Evolutionary conservation across 2,888 invertebrate genomes (phyloP), one percentile per base, ranked within the genome.

Genomic region (Aporophyla nigra): DNA sequence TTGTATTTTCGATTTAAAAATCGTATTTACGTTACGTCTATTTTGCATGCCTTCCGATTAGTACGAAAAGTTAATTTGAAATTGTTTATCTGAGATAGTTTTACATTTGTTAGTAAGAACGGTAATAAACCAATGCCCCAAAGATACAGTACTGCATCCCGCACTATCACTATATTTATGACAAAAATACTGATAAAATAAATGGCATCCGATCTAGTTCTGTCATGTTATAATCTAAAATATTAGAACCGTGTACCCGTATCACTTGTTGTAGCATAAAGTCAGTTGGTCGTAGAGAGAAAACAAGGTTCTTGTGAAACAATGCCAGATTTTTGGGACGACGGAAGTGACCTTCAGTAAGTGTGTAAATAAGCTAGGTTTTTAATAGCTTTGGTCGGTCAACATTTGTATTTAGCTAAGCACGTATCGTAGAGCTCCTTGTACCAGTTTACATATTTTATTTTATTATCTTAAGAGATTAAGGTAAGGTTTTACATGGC

Each of bases 251-350:
- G 46, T 49, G 51, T 40, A 43, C 27, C 10, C 1, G 5, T 62
- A 21, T 65, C 49, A n/a, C 49, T 16, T 24, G 51, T 62, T 56
- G 14, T 75, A 82, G 66, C 80, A 33, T 3, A 6, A 6, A 21
- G 78, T 71, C 83, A 80, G 59, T 77, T 49, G 5, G 10, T 67
- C 56, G 58, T 14, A 65, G 33, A 65, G 33, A 65, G 2, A 27
- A 62, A 66, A 56, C 14, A 27, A 1, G 14, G 6, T n/a, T 69
- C 56, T 63, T 40, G 68, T 27, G 53, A 62, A 68, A 56, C 33
- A 63, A 43, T 68, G n/a, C 7, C 63, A 33, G 16, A 67, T 16
- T 62, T 7, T 12, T 74, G 1, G 10, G 5, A n/a, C 4, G 27
- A 27, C 54, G 51, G 68, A 69, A 54, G 77, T 74, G 33, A 27